Evolutionary conservation across 2,797 vertebrate genomes (phyloP).

Genomic region (Serranus cabrilla): DNA sequence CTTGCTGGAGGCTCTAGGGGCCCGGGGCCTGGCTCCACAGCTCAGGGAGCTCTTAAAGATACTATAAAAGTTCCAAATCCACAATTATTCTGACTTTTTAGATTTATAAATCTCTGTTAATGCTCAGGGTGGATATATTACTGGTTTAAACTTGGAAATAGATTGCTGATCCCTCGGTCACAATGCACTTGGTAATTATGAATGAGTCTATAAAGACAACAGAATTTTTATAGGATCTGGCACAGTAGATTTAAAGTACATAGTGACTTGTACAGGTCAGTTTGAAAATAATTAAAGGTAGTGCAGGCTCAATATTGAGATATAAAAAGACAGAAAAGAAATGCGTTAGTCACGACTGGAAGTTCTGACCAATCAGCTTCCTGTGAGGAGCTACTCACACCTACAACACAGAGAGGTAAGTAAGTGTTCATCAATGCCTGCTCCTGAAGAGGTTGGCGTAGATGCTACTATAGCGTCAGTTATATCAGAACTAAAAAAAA

Average conservation of each 20-base stretch:
- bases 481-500: too few relatives aligned
- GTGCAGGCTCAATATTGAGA: not conserved
- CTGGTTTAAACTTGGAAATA: conserved; percentile 78
- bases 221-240: conserved; percentile 78
- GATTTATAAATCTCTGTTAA: conserved; percentile 84
- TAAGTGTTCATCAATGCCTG: too few relatives aligned
- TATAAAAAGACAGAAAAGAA: too few relatives aligned
- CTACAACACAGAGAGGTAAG: too few relatives aligned
- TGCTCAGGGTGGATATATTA: conserved; percentile 80
- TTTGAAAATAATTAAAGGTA: conserved; percentile 63
- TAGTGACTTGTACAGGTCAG: conserved; percentile 63
- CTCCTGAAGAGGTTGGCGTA: too few relatives aligned
- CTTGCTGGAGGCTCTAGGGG: conserved; percentile 59
- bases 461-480: too few relatives aligned
- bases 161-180: conserved; percentile 75
- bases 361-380: too few relatives aligned
- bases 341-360: too few relatives aligned
- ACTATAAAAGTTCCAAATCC: conserved; percentile 82
- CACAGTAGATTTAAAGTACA: conserved; percentile 63
- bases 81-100: conserved; percentile 83
- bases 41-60: conserved; percentile 81
- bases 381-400: too few relatives aligned
- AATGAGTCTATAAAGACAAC: conserved; percentile 75
- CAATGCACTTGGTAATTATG: conserved; percentile 80
- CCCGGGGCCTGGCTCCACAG: conserved; percentile 61